These are phyloP conservation scores for Leuctra nigra DNA, from an alignment of 2,888 invertebrate species.

Conservation along the genomic window DNA sequence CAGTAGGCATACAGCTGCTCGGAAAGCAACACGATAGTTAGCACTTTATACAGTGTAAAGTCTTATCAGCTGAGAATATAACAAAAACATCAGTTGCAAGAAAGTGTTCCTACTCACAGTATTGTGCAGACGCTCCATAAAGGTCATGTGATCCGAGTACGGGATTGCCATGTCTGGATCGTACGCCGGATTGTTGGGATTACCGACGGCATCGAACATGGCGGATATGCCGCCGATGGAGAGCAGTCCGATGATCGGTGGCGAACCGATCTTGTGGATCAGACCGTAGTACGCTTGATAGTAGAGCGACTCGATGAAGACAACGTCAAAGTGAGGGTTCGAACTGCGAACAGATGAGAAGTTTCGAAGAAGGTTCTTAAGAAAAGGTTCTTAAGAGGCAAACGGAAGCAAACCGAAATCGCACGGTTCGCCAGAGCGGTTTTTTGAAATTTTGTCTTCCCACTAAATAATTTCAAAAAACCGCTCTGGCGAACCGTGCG, in stretches of 20 bases:
- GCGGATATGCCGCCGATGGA: conserved; percentile 35
- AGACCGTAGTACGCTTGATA: conserved; percentile 21
- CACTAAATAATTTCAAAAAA: too few relatives aligned
- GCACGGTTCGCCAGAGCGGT: too few relatives aligned
- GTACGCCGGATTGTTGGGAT: conserved; percentile 36
- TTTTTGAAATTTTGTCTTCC: too few relatives aligned
- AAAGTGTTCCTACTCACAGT: conserved; percentile 7
- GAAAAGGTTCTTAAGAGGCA: too few relatives aligned
- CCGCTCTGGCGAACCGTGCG: too few relatives aligned
- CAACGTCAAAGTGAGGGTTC: conserved; percentile 44
- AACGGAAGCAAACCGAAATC: too few relatives aligned
- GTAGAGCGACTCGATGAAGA: conserved; percentile 48
- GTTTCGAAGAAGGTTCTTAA: too few relatives aligned
- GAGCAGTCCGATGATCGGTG: conserved; percentile 45
- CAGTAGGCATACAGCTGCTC: conserved; percentile 4
- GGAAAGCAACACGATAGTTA: too few relatives aligned
- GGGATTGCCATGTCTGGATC: conserved; percentile 35
- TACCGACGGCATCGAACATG: conserved; percentile 35
- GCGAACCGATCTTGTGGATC: conserved; percentile 32
- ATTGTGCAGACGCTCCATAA: conserved; percentile 33
- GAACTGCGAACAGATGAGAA: neutral
- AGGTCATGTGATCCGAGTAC: conserved; percentile 32
- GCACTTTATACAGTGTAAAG: too few relatives aligned
- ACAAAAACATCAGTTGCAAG: too few relatives aligned
- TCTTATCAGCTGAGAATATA: too few relatives aligned